Base-by-base conservation (phyloP, 35 echinoderm and acorn worm species). In the Eucidaris tribuloides region DNA sequence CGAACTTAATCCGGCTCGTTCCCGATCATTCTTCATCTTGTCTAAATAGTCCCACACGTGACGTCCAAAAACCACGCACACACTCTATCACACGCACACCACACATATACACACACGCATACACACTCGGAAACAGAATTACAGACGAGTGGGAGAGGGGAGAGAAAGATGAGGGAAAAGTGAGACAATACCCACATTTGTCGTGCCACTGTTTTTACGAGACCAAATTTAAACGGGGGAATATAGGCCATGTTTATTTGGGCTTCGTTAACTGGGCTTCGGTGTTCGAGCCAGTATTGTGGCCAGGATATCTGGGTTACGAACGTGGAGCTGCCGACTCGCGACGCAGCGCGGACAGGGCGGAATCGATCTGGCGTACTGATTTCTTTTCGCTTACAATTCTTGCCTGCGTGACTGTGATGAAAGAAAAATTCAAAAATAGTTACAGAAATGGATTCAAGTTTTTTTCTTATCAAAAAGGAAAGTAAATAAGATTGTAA, bases 161-260 rank as follows among this genome's bases (percentile, higher is more conserved):
- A 11, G 60, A 63, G 60, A 25, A 27, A 11, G 17, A 64, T 34
- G 37, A 64, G 37, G 30, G 19, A 34, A 54, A n/a, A 32, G 61
- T 33, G 14, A 74, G 68, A 74, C 68, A 74, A 74, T 74, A 74
- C 68, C 25, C 41, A 17, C 35, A 36, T 25, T 74, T 74, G 68
- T 74, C 68, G 68, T 74, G 22, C 44, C 41, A 42, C 68, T 74
- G 68, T 74, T 74, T 74, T 74, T 74, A 74, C 68, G 68, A 74
- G 68, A 74, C 68, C 41, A 44, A 74, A 74, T 41, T 74, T 74
- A 43, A 74, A 74, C 68, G 68, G 68, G 44, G 68, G 44, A 35
- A 74, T 74, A 24, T 74, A 74, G 68, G 68, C 68, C 68, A 74
- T 74, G 68, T 74, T 74, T 74, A 36, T 74, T 74, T 74, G 68